Evolutionary conservation across 2,888 invertebrate genomes (phyloP).

Genomic region (Nemotelus nigrinus): DNA sequence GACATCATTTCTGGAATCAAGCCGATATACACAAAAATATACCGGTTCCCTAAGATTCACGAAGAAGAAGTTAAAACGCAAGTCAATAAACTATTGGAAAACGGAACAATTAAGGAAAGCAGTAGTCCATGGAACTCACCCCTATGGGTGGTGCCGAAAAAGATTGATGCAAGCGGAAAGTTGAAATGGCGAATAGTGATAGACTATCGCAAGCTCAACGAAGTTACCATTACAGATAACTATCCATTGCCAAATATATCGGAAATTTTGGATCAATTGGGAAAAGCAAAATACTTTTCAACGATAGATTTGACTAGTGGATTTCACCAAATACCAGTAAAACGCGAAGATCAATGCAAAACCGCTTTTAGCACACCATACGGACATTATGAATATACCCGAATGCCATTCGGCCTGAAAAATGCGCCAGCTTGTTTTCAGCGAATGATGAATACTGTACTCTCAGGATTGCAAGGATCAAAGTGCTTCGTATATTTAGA

Average conservation of each 20-base stretch:
- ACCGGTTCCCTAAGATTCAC: neutral
- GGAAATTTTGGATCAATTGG: no score
- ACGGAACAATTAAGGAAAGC: slow-evolving; percentile 3
- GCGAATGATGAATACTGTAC: neutral
- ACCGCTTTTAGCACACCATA: slow-evolving; percentile 5
- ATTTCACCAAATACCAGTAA: slow-evolving; percentile 2
- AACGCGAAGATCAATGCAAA: slow-evolving; percentile 1
- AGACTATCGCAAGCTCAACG: no score
- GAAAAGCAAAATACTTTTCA: no score
- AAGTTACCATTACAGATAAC: no score
- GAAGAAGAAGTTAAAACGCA: slow-evolving; percentile 6
- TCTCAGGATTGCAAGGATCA: neutral
- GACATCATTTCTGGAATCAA: no score
- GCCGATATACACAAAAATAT: slow-evolving; percentile 10
- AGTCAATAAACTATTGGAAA: slow-evolving; percentile 10
- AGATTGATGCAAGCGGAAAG: neutral
- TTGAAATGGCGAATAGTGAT: no score
- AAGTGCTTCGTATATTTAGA: slow-evolving; percentile 59
- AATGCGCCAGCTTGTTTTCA: slow-evolving; percentile 13
- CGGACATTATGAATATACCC: no score
- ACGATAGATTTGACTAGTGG: neutral
- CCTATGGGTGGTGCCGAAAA: slow-evolving; percentile 6
- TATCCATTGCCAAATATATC: no score
- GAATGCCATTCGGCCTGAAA: no score
- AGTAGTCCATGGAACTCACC: slow-evolving; percentile 18